Base-by-base conservation (phyloP, 2,797 vertebrate genomes). In the Sebastes kiyomatsui region DNA sequence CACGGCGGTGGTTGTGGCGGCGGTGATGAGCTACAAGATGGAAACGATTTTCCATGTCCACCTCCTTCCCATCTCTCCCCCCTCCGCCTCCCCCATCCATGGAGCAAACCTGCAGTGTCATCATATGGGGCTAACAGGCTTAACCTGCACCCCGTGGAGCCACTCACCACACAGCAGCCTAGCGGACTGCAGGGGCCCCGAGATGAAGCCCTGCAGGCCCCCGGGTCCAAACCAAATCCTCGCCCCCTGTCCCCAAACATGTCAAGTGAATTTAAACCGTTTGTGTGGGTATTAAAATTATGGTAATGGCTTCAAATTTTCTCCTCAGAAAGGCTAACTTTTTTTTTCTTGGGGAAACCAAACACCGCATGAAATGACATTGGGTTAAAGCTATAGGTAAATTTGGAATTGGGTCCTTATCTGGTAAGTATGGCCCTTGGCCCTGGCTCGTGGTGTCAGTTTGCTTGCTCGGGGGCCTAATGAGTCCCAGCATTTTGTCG, bases 91-190 rank as follows among this genome's bases (percentile, higher is more conserved):
- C 11, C 2, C 35, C 67, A 22, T 78, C 52, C 28, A 32, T 42
- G 64, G 75, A 87, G 72, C 30, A 75, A 79, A 82, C 81, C 81
- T 77, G 79, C 72, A 3, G 76, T 9, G 81, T 84, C 87, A 82
- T 90, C 79, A 75, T 73, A 84, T 72, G 80, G 76, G 71, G 69
- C 85, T 90, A 93, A 93, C 87, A 85, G 85, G 90, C 90, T 91
- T 93, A 91, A 88, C 84, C 82, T 77, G 75, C 87, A 85, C 88
- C 88, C 88, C 30, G 22, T 22, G 49, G 80, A 89, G 89, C 72
- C 72, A 58, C 89, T 84, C 83, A 80, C 69, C 55, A 72, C 65
- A 85, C 76, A 83, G 73, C 67, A 62, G 85, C 82, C 82, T 82
- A 79, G 32, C 64, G 54, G 72, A 67, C 85, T n/a, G 79, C 81